Evolutionary conservation across 2,113 vertebrate genomes (phyloP), one percentile per base, ranked within the genome.

Genomic region (Spheniscus mendiculus): DNA sequence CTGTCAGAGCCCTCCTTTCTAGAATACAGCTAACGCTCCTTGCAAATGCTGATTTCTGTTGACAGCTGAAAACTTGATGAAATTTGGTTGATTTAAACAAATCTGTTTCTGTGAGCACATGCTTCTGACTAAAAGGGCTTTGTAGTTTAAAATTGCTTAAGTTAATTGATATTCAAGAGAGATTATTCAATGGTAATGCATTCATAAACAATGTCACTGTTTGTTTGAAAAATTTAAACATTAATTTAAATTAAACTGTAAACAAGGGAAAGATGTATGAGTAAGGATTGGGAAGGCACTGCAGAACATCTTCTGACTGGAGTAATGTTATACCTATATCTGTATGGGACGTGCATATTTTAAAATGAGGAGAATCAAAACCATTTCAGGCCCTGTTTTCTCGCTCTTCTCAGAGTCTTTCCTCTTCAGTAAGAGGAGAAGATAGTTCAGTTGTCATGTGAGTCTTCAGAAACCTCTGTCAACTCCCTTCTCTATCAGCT

Each of bases 191-290:
- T 25, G 50, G 90, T 87, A 87, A 90, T 93, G 91, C 93, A 95
- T 96, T 95, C 91, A 96, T 96, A 96, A 97, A 96, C 94, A 96
- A 93, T 93, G 91, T 65, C 83, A 89, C 58, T 90, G 89, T 90
- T 95, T 84, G 30, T 93, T 84, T 95, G 91, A 89, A 90, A 97
- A 97, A 97, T 92, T 97, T 95, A 97, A 97, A 86, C 87, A 94
- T 95, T 96, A 87, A 97, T 97, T 98, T 97, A 96, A 97, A 97
- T 93, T 87, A 93, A 95, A 90, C 49, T 83, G 93, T 94, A 96
- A 97, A 96, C 87, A 95, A 82, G 74, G 61, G 79, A n/a, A 87
- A 77, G 84, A 66, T 58, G 49, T 74, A 10, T 65, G 79, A 38
- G 44, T 52, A 62, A 72, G 85, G 77, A 61, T n/a, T 76, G 73